Evolutionary conservation across 2,113 vertebrate genomes (phyloP).

Genomic region (Myiagra hebetior): DNA sequence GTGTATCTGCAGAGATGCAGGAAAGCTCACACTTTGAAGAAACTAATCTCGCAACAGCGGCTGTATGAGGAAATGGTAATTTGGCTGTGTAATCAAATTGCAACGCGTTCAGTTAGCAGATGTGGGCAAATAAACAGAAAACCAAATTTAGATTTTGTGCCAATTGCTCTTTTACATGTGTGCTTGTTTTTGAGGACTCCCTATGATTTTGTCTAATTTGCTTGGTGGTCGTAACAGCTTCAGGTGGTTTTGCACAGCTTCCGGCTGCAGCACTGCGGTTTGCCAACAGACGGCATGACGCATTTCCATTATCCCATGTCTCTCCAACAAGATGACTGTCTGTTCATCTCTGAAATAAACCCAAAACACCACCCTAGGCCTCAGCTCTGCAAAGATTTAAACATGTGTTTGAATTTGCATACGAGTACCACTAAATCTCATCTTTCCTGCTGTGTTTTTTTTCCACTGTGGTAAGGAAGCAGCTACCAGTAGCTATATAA

Average conservation of each 20-base stretch:
- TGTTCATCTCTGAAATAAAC: not conserved
- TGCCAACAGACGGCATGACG: constrained; percentile 61
- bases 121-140: constrained; percentile 72
- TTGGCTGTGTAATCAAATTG: constrained; percentile 71
- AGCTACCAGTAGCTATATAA: not conserved
- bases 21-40: constrained; percentile 58
- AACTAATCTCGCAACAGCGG: constrained; percentile 22
- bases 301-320: not conserved
- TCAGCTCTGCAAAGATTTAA: not conserved
- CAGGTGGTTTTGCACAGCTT: not conserved
- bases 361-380: not conserved
- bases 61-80: constrained; percentile 54
- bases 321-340: not conserved
- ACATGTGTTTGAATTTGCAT: not conserved
- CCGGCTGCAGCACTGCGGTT: constrained; percentile 2
- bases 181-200: constrained; percentile 65
- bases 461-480: not conserved
- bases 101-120: constrained; percentile 72
- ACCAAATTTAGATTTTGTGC: constrained; percentile 29
- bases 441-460: not conserved
- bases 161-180: constrained; percentile 60
- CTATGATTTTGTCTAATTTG: constrained; percentile 59
- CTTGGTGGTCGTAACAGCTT: not conserved
- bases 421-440: not conserved
- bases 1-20: constrained; percentile 10